Conservation (phyloP, 2,797 vertebrate species). For the Takifugu ocellatus region DNA sequence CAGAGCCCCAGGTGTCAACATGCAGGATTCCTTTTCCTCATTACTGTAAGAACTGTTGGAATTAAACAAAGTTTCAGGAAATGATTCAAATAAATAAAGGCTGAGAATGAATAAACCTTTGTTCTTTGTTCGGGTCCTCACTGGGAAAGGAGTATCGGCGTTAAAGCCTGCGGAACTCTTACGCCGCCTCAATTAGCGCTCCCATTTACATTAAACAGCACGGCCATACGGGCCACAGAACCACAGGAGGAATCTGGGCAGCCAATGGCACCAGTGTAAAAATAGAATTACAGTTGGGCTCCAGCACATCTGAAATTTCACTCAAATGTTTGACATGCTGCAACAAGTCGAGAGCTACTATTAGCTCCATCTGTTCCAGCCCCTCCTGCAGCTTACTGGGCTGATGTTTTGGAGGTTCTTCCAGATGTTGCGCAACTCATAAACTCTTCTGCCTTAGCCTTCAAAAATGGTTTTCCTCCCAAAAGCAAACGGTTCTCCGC, state of each 20-base stretch:
- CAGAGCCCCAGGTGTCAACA: too few relatives aligned
- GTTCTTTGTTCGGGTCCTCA: too few relatives aligned
- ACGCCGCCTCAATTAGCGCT: too few relatives aligned
- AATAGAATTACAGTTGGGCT: conserved; percentile 74
- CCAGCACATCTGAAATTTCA: conserved; percentile 72
- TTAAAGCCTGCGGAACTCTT: too few relatives aligned
- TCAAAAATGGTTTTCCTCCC: conserved; percentile 30
- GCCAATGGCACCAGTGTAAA: conserved; percentile 58
- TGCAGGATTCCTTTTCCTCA: too few relatives aligned
- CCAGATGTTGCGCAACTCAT: conserved; percentile 47
- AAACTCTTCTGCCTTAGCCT: conserved; percentile 24
- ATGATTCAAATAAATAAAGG: too few relatives aligned
- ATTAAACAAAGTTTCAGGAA: too few relatives aligned
- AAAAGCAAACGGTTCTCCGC: conserved; percentile 8
- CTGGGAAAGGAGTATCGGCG: too few relatives aligned
- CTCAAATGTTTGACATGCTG: conserved; percentile 71
- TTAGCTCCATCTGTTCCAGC: conserved; percentile 41
- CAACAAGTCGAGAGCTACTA: conserved; percentile 63
- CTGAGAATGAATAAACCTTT: too few relatives aligned
- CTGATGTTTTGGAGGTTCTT: conserved; percentile 24
- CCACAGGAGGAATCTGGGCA: conserved; percentile 25
- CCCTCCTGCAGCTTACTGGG: conserved; percentile 33
- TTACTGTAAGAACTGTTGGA: too few relatives aligned
- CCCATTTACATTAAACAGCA: too few relatives aligned
- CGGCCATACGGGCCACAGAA: neutral